Evolutionary conservation across 1,140 invertebrate species (phyloP).

Genomic region (Pogonognathellus flavescens): DNA sequence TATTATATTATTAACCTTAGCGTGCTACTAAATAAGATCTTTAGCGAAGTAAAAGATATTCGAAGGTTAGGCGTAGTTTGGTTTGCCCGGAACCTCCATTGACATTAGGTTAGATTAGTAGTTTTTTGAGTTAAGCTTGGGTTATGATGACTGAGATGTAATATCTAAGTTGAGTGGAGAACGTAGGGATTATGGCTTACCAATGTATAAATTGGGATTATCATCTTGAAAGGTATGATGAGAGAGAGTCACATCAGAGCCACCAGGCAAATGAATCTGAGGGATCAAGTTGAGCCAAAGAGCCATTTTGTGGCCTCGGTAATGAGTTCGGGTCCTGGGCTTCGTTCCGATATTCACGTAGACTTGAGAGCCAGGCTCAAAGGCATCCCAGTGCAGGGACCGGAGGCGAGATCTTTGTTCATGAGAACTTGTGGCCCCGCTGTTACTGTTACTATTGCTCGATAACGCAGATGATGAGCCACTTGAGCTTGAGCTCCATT

Average conservation of each 20-base stretch:
- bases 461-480: conserved; percentile 41
- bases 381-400: conserved; percentile 81
- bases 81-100: not conserved
- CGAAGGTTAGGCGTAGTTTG: not conserved
- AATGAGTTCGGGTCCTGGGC: conserved; percentile 83
- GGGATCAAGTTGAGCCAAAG: conserved; percentile 92
- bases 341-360: conserved; percentile 84
- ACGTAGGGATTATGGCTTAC: conserved; percentile 69
- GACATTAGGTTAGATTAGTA: conserved; percentile 29
- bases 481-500: conserved; percentile 53
- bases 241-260: conserved; percentile 81
- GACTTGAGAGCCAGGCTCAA: conserved; percentile 89
- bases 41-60: not conserved
- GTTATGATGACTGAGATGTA: not conserved
- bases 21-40: not conserved
- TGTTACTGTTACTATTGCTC: not conserved
- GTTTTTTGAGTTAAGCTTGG: not conserved
- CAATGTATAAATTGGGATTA: conserved; percentile 78
- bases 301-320: conserved; percentile 91
- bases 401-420: conserved; percentile 29
- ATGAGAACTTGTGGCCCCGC: conserved; percentile 23
- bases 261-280: conserved; percentile 83
- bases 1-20: not conserved
- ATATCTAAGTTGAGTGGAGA: not conserved
- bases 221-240: conserved; percentile 83